These are phyloP conservation scores for Agonopterix subpropinquella DNA, from an alignment of 2,888 invertebrate genomes.

Conservation along the genomic window DNA sequence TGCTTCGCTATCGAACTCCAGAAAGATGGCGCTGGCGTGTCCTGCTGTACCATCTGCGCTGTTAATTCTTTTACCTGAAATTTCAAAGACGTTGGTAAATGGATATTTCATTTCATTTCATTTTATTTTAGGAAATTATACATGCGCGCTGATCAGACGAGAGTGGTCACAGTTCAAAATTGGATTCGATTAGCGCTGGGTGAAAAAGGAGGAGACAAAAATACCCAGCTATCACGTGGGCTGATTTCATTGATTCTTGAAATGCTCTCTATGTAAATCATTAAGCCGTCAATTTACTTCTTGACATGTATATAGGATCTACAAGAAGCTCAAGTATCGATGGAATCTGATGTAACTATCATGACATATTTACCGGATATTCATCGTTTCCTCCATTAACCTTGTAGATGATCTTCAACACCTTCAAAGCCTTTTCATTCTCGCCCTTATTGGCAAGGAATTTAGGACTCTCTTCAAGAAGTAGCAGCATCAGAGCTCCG, in stretches of 20 bases:
- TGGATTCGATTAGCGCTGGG: no score
- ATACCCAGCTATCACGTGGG: no score
- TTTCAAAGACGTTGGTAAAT: not conserved
- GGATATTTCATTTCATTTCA: no score
- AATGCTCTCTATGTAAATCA: no score
- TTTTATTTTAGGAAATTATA: no score
- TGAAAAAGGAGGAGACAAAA: no score
- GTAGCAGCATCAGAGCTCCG: constrained; percentile 71
- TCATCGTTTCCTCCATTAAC: constrained; percentile 33
- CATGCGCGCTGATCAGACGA: no score
- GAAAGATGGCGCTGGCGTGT: constrained; percentile 11
- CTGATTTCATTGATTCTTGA: no score
- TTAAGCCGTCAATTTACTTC: no score
- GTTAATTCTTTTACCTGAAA: constrained; percentile 35
- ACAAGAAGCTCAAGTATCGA: not conserved
- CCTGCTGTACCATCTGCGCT: not conserved
- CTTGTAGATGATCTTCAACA: constrained; percentile 34
- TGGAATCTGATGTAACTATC: not conserved
- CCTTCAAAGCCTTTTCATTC: constrained; percentile 67
- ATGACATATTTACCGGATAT: constrained; percentile 29
- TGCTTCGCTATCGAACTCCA: constrained; percentile 49
- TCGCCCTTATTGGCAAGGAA: constrained; percentile 78
- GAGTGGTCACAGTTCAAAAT: no score
- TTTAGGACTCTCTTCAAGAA: constrained; percentile 84
- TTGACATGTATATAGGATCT: no score